A percentile compares a stretch with the other conserved stretches of the same genome.
Conservation (phyloP, 2,113 vertebrate genomes). For the Campylomormyrus numenius region DNA sequence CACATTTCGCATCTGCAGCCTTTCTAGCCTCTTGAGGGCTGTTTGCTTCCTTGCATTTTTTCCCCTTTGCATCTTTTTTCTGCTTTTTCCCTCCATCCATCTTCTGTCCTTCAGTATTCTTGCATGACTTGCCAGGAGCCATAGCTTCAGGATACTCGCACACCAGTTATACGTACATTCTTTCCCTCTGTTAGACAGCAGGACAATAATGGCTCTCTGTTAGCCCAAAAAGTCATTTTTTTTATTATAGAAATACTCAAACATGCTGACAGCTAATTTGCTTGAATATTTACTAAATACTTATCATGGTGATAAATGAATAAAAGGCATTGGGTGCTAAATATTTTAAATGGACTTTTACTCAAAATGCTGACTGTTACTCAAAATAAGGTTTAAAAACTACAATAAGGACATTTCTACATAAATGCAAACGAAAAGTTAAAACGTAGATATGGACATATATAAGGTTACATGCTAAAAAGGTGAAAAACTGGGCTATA, state of each 20-base stretch:
- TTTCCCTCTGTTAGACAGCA: slow-evolving; percentile 13
- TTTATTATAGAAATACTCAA: background rate
- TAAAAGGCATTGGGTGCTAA: background rate
- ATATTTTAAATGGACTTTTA: background rate
- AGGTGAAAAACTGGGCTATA: background rate
- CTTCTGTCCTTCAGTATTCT: slow-evolving; percentile 36
- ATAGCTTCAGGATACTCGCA: slow-evolving; percentile 28
- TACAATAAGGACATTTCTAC: background rate
- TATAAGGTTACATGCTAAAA: background rate
- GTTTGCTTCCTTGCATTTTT: slow-evolving; percentile 31
- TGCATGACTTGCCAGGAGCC: slow-evolving; percentile 43
- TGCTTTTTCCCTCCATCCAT: slow-evolving; percentile 21
- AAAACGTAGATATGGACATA: background rate
- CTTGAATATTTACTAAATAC: background rate
- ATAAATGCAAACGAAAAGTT: background rate
- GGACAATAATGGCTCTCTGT: slow-evolving; percentile 3
- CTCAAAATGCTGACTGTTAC: background rate
- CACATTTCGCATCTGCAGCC: slow-evolving; percentile 23
- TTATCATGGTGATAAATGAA: background rate
- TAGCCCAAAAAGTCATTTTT: slow-evolving; percentile 14
- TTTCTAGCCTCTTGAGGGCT: slow-evolving; percentile 18
- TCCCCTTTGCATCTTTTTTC: slow-evolving; percentile 27
- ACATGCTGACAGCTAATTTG: background rate
- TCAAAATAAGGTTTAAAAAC: background rate
- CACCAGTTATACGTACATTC: background rate